A percentile compares a stretch with the other conserved stretches of the same genome.
phyloP scores from a whole-genome alignment of 2,113 vertebrate species.

The Protomyctophum bolini region DNA sequence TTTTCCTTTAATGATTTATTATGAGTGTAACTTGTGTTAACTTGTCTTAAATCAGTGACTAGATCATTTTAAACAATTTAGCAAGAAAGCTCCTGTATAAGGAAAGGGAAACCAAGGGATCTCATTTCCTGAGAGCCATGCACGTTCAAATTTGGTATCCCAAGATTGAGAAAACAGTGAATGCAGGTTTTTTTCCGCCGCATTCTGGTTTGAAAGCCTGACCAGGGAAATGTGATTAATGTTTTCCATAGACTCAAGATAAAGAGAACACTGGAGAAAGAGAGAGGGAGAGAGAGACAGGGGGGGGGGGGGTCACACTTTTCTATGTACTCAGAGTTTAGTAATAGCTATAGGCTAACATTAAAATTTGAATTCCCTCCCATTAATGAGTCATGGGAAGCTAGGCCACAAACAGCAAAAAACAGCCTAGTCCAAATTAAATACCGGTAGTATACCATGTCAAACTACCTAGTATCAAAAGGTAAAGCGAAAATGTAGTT shows the following conservation, averaged over 20 bases:
- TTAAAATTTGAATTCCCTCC: slow-evolving; percentile 48
- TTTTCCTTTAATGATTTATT: not conserved
- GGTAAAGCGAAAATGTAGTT: not conserved
- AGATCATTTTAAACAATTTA: not conserved
- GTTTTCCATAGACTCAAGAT: slow-evolving; percentile 67
- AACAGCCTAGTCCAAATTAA: slow-evolving; percentile 42
- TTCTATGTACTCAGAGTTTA: slow-evolving; percentile 43
- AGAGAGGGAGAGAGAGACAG: slow-evolving; percentile 19
- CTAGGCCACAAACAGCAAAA: slow-evolving; percentile 64
- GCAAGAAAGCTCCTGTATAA: not conserved
- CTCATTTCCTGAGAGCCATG: slow-evolving; percentile 6
- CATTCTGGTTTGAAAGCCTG: slow-evolving; percentile 46
- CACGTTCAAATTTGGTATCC: slow-evolving; percentile 4
- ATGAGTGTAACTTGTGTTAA: no score
- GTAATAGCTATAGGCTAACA: slow-evolving; percentile 45
- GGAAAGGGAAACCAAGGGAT: slow-evolving; percentile 7
- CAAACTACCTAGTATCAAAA: not conserved
- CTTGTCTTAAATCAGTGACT: not conserved
- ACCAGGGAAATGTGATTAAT: slow-evolving; percentile 67
- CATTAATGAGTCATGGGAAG: slow-evolving; percentile 64
- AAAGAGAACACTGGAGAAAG: slow-evolving; percentile 34
- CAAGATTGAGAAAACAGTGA: slow-evolving; percentile 23
- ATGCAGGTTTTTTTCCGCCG: slow-evolving; percentile 28
- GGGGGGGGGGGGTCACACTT: slow-evolving; percentile 32
- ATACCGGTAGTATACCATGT: slow-evolving; percentile 5